A percentile compares a stretch with the other conserved stretches of the same genome.
These are phyloP conservation scores for Dendrolimus kikuchii DNA, from an alignment of 1,140 invertebrate species.

Conservation along the genomic window DNA sequence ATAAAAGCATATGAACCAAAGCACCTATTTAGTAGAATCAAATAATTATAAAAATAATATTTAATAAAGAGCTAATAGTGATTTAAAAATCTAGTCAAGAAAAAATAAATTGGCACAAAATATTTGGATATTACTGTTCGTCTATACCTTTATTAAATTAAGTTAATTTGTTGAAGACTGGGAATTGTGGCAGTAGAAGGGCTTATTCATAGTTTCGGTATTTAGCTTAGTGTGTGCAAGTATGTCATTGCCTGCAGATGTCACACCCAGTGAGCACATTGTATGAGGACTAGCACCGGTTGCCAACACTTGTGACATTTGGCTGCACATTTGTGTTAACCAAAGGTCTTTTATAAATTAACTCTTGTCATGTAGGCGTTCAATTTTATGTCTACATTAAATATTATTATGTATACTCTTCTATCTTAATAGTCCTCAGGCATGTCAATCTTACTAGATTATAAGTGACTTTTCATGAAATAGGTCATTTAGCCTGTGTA, in stretches of 20 bases:
- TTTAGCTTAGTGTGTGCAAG: slow-evolving; percentile 18
- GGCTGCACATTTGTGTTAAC: slow-evolving; percentile 36
- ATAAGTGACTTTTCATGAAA: too few relatives aligned
- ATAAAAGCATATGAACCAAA: too few relatives aligned
- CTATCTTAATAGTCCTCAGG: too few relatives aligned
- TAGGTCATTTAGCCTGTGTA: too few relatives aligned
- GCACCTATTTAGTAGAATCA: too few relatives aligned
- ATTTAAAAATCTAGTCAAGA: too few relatives aligned
- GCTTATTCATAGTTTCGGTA: slow-evolving; percentile 21
- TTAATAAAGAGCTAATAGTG: too few relatives aligned
- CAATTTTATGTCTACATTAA: background rate
- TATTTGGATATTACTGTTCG: background rate
- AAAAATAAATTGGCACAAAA: too few relatives aligned
- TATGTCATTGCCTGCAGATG: slow-evolving; percentile 35
- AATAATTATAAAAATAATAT: too few relatives aligned
- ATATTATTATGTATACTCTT: too few relatives aligned
- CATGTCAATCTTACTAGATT: too few relatives aligned
- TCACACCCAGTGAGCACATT: slow-evolving; percentile 30
- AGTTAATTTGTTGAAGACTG: slow-evolving; percentile 42
- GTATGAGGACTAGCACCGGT: slow-evolving; percentile 20
- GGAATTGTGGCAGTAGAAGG: slow-evolving; percentile 25
- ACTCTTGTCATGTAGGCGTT: slow-evolving; percentile 3
- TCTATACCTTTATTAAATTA: slow-evolving; percentile 19
- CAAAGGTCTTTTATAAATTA: slow-evolving; percentile 36
- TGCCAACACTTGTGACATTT: slow-evolving; percentile 42